Percentiles rank a stretch among this genome's conserved stretches.
Conservation (phyloP, 2,888 invertebrate species). For the Agriopis marginaria region DNA sequence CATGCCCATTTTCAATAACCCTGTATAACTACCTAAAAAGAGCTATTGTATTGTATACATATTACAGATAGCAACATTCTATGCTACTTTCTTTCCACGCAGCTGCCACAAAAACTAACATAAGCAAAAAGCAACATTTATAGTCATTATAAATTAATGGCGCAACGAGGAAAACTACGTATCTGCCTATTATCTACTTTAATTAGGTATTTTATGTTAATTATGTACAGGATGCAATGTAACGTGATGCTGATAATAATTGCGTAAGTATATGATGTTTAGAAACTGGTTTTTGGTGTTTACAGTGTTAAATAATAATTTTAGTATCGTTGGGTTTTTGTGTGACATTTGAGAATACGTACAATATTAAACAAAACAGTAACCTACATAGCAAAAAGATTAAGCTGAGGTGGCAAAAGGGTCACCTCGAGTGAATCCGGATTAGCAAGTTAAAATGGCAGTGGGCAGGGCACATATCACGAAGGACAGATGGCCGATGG, state of each 20-base stretch:
- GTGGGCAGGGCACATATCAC: too few species aligned
- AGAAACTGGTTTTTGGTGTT: constrained; percentile 75
- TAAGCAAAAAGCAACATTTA: constrained; percentile 32
- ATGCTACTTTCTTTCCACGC: constrained; percentile 11
- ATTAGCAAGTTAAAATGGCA: too few species aligned
- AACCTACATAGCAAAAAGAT: too few species aligned
- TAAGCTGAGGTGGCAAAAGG: too few species aligned
- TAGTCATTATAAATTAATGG: constrained; percentile 43
- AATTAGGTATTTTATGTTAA: constrained; percentile 83
- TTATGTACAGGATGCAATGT: constrained; percentile 77
- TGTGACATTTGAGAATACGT: neutral
- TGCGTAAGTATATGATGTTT: constrained; percentile 63
- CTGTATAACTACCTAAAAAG: too few species aligned
- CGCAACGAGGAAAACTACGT: constrained; percentile 73
- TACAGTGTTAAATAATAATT: constrained; percentile 44
- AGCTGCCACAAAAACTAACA: constrained; percentile 38
- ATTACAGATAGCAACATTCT: neutral
- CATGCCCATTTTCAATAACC: too few species aligned
- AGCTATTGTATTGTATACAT: too few species aligned
- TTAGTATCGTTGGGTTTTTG: constrained; percentile 48
- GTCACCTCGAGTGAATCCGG: too few species aligned
- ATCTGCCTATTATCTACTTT: constrained; percentile 71
- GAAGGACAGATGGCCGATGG: too few species aligned
- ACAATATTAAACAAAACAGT: too few species aligned
- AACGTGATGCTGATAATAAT: constrained; percentile 66